These are phyloP conservation scores for Pangasius larnaudii DNA, from an alignment of 2,797 vertebrate genomes.

Conservation along the genomic window DNA sequence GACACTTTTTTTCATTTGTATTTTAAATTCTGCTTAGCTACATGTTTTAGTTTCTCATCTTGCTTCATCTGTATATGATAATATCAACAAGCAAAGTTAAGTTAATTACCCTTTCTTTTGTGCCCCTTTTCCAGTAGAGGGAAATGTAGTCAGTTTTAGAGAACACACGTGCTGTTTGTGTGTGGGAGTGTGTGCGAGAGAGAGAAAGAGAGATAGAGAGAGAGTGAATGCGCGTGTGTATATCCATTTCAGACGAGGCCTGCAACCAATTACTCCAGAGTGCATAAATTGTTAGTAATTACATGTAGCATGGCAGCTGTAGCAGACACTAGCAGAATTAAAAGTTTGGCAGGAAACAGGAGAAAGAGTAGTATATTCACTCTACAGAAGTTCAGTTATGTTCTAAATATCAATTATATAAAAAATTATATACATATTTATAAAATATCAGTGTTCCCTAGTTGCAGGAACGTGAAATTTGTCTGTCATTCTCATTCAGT, in stretches of 20 bases:
- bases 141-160: conserved; percentile 18
- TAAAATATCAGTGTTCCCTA: neutral
- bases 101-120: conserved; percentile 4
- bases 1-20: neutral
- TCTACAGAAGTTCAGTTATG: neutral
- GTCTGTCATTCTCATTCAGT: conserved; percentile 29
- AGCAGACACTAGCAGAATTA: conserved; percentile 69
- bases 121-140: conserved; percentile 2
- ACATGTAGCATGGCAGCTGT: conserved; percentile 70
- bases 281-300: conserved; percentile 76
- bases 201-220: conserved; percentile 19
- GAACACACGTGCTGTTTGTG: conserved; percentile 31
- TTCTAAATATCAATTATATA: conserved; percentile 11
- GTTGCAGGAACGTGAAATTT: neutral
- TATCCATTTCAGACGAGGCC: conserved; percentile 71
- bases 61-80: neutral
- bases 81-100: neutral
- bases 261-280: conserved; percentile 74
- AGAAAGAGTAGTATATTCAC: conserved; percentile 48
- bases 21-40: neutral
- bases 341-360: conserved; percentile 66
- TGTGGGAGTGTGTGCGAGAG: conserved; percentile 22
- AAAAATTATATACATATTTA: conserved; percentile 16
- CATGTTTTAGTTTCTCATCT: neutral
- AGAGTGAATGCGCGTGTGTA: conserved; percentile 42